These are phyloP conservation scores for Drosophila percnosoma DNA, from an alignment of 2,888 invertebrate genomes.

Conservation along the genomic window DNA sequence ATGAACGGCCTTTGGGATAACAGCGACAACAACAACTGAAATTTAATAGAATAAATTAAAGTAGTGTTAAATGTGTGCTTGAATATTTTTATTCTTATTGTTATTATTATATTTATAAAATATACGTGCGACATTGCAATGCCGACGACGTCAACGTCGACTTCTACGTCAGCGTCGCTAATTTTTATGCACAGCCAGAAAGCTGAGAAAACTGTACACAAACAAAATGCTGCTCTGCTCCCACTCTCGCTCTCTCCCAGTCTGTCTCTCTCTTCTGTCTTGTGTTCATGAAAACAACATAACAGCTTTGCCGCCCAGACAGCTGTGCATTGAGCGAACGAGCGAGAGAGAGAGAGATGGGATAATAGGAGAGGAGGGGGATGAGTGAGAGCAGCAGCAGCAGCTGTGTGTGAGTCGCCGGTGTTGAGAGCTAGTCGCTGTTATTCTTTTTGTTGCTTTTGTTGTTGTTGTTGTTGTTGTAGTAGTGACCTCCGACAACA, in stretches of 20 bases:
- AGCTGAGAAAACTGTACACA: slow-evolving; percentile 74
- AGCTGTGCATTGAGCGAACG: slow-evolving; percentile 55
- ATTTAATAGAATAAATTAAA: slow-evolving; percentile 46
- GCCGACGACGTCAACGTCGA: slow-evolving; percentile 25
- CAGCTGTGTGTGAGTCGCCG: slow-evolving; percentile 62
- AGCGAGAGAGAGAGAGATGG: slow-evolving; percentile 18
- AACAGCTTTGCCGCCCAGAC: slow-evolving; percentile 56
- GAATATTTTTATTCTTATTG: slow-evolving; percentile 34
- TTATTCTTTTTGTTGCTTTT: slow-evolving; percentile 32
- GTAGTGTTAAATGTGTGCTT: slow-evolving; percentile 42
- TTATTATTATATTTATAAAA: slow-evolving; percentile 46
- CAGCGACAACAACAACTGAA: slow-evolving; percentile 14
- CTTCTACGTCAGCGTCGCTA: slow-evolving; percentile 18
- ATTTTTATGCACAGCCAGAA: slow-evolving; percentile 62
- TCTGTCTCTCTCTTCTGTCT: slow-evolving; percentile 4
- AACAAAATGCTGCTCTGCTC: slow-evolving; percentile 17
- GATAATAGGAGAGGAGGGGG: slow-evolving; percentile 16
- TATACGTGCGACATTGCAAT: slow-evolving; percentile 67
- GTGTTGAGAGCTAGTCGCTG: slow-evolving; percentile 33
- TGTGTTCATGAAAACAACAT: slow-evolving; percentile 52
- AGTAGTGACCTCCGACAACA: slow-evolving; percentile 76
- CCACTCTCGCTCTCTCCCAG: background rate
- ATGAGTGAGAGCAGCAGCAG: slow-evolving; percentile 31
- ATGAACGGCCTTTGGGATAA: slow-evolving; percentile 73
- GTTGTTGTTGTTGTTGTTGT: slow-evolving; percentile 26